Conservation (phyloP, 2,113 vertebrate species). For the Tychaedon coryphoeus region DNA sequence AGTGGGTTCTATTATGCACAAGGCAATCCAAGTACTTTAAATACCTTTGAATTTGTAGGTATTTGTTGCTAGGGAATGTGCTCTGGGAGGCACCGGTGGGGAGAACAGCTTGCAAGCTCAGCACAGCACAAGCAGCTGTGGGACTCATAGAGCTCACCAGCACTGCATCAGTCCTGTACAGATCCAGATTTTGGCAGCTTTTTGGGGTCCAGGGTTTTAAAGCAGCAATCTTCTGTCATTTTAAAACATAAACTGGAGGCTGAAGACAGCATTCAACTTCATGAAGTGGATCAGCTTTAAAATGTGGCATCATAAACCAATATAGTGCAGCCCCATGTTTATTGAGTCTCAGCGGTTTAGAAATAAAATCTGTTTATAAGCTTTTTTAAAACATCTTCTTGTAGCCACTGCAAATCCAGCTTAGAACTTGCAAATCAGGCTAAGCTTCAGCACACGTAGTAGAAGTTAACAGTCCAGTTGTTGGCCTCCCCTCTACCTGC, state of each 20-base stretch:
- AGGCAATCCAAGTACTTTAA: background rate
- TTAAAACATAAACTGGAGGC: background rate
- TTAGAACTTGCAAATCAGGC: background rate
- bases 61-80: background rate
- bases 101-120: background rate
- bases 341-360: background rate
- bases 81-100: background rate
- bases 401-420: background rate
- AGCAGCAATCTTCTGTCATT: background rate
- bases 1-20: background rate
- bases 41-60: background rate
- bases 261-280: background rate
- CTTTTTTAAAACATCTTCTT: background rate
- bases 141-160: background rate
- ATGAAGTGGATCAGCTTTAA: background rate
- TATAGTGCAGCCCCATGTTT: background rate
- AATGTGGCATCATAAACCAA: background rate
- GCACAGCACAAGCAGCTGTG: background rate
- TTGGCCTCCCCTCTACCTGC: background rate
- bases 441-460: background rate
- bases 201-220: background rate
- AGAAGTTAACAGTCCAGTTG: background rate
- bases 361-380: conserved; percentile 7
- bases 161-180: background rate
- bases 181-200: background rate